Base-by-base conservation (phyloP, 1,140 invertebrate genomes). In the Scylla paramamosain region DNA sequence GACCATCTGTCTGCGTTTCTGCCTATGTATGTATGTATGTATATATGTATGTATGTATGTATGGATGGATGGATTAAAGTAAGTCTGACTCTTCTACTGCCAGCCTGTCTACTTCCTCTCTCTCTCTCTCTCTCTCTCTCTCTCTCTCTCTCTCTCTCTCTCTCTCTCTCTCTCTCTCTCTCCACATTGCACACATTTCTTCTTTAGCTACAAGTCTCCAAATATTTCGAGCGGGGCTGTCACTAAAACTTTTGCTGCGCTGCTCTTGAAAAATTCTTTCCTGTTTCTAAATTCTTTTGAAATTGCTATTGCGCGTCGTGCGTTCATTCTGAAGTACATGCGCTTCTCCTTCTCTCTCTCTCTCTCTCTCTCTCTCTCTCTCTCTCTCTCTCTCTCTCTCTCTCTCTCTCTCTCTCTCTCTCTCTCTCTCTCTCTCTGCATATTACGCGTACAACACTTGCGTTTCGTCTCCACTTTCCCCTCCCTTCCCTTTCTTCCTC, bases 161-260 rank as follows among this genome's bases (percentile, higher is more conserved):
- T 77, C 67, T 77, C 67, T 77, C 67, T 77, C 67, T 77, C 67
- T 77, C 67, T 77, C 67, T 77, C 67, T 77, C 67, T 77, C 67
- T 77, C 25, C 20, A 12, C 20, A 12, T 77, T 20, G 12, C 67
- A 20, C 67, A n/a, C 67, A n/a, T n/a, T n/a, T n/a, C 20, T n/a
- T 77, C 67, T 77, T n/a, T 25, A 7, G 67, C 25, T 77, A 77
- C 67, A n/a, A 7, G 67, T n/a, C 25, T 77, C 67, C 25, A 77
- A 77, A 77, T 77, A 77, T n/a, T 77, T 77, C 67, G 12, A n/a
- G 52, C 1, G 20, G 20, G 67, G n/a, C 67, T 77, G 67, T 77
- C 67, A n/a, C 67, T n/a, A 77, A 77, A 77, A 77, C 12, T n/a
- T 77, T 77, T 77, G 12, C 67, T 20, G 67, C 67, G 67, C 25